These are phyloP conservation scores for Drosophila pectinifera DNA, from an alignment of 1,140 invertebrate genomes.

Conservation along the genomic window DNA sequence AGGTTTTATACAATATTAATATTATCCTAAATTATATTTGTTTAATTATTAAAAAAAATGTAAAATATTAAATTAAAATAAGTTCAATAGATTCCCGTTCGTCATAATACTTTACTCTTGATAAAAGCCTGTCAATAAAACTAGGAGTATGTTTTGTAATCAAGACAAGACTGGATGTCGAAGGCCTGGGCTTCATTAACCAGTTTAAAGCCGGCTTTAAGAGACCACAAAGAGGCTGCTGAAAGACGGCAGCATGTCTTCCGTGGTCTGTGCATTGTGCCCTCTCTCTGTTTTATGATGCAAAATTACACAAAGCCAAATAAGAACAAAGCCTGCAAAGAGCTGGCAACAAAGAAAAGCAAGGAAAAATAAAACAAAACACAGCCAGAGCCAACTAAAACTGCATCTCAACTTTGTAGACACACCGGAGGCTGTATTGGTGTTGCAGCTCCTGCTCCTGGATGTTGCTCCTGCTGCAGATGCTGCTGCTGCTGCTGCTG, in stretches of 20 bases:
- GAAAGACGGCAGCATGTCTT: slow-evolving; percentile 30
- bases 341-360: slow-evolving; percentile 39
- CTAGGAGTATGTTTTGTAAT: too few relatives aligned
- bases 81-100: too few relatives aligned
- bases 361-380: slow-evolving; percentile 42
- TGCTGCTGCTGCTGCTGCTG: slow-evolving; percentile 8
- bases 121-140: too few relatives aligned
- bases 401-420: slow-evolving; percentile 81
- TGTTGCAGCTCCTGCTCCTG: slow-evolving; percentile 25
- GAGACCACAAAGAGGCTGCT: slow-evolving; percentile 36
- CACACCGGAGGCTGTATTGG: slow-evolving; percentile 58
- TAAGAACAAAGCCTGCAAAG: slow-evolving; percentile 65
- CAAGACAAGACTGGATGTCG: not conserved
- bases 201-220: slow-evolving; percentile 44
- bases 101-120: too few relatives aligned
- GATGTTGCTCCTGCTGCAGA: slow-evolving; percentile 8
- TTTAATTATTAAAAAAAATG: too few relatives aligned
- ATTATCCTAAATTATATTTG: too few relatives aligned
- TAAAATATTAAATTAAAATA: not conserved
- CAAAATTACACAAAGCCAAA: slow-evolving; percentile 71
- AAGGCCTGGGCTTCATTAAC: slow-evolving; percentile 22
- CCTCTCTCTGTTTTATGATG: slow-evolving; percentile 52
- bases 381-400: slow-evolving; percentile 60
- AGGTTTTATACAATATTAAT: too few relatives aligned
- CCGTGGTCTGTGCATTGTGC: slow-evolving; percentile 41